A percentile compares a stretch with the other conserved stretches of the same genome.
These are phyloP conservation scores for Heterohyrax brucei DNA, from an alignment of 2,797 vertebrate species.

Conservation along the genomic window DNA sequence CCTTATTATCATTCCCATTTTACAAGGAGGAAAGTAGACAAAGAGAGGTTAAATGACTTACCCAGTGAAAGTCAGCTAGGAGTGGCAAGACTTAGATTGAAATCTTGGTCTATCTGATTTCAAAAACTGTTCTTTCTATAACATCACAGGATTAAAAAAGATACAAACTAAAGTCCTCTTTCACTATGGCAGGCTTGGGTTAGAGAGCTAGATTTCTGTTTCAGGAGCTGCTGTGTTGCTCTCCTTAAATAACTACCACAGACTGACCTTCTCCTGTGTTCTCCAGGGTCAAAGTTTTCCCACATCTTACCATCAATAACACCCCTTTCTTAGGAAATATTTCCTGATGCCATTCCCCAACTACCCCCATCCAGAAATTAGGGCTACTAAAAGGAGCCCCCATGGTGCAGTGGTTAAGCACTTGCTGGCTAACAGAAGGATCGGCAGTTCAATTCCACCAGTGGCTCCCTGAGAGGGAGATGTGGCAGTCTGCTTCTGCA, in stretches of 20 bases:
- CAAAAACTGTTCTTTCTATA: constrained; percentile 19
- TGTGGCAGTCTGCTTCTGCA: no score
- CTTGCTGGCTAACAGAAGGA: neutral
- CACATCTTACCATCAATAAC: neutral
- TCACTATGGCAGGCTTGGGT: neutral
- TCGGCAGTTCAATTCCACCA: neutral
- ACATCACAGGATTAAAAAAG: constrained; percentile 11
- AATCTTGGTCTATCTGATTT: neutral
- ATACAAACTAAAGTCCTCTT: constrained; percentile 2
- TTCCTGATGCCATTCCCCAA: neutral
- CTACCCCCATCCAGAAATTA: neutral
- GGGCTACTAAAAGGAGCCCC: neutral
- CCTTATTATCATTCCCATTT: neutral
- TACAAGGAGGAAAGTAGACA: neutral
- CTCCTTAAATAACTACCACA: neutral
- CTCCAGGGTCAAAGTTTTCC: neutral
- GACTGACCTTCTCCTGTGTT: neutral
- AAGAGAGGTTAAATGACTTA: neutral
- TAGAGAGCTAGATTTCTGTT: neutral
- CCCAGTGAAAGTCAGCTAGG: neutral
- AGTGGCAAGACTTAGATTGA: neutral
- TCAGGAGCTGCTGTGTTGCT: constrained; percentile 21
- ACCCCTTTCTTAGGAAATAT: neutral
- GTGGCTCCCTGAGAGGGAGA: neutral
- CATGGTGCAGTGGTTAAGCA: no score